phyloP scores from a whole-genome alignment of 2,797 vertebrate species.

The Sebastes steindachneri region DNA sequence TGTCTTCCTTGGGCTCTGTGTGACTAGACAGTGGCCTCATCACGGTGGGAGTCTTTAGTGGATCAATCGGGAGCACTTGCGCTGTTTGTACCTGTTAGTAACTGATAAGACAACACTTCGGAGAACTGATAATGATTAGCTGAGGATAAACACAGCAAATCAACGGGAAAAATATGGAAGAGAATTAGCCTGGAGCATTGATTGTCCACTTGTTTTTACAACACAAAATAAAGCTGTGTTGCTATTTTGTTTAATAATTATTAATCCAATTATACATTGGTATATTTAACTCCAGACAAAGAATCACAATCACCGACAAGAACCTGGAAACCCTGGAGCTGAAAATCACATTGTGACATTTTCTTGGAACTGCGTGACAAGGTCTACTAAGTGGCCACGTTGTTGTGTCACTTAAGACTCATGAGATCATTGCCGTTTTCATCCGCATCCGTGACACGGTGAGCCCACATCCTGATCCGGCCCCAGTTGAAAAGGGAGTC shows the following conservation, averaged over 20 bases:
- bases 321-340: constrained; percentile 6
- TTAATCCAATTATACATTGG: not conserved
- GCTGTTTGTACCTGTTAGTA: constrained; percentile 81
- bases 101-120: constrained; percentile 79
- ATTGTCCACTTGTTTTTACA: not conserved
- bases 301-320: not conserved
- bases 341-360: constrained; percentile 13
- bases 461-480: constrained; percentile 61
- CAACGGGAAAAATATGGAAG: constrained; percentile 26
- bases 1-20: constrained; percentile 66
- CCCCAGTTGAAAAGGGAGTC: constrained; percentile 57
- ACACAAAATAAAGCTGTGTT: not conserved
- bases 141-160: constrained; percentile 64
- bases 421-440: constrained; percentile 75
- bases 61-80: constrained; percentile 81
- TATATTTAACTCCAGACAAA: not conserved
- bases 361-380: constrained; percentile 48
- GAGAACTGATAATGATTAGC: constrained; percentile 77
- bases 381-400: constrained; percentile 36
- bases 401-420: constrained; percentile 75
- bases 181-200: not conserved
- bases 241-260: not conserved
- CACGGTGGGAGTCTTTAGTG: constrained; percentile 69
- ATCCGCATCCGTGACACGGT: constrained; percentile 55
- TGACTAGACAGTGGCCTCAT: constrained; percentile 76